Conservation (phyloP, 2,113 vertebrate species). For the Ctenodactylus gundi region DNA sequence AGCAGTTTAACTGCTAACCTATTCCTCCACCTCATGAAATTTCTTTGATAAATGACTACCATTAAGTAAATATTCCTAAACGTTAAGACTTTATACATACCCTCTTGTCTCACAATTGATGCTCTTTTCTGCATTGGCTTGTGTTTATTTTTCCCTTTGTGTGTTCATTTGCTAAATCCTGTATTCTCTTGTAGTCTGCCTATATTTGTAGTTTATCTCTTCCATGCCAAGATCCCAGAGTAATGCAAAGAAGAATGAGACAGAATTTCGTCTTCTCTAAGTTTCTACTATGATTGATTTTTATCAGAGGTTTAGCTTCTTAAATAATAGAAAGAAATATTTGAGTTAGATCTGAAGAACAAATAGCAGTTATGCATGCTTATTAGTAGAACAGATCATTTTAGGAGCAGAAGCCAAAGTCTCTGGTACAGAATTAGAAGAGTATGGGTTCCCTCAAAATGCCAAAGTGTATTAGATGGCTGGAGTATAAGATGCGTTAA, state of each 20-base stretch:
- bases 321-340: neutral
- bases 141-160: neutral
- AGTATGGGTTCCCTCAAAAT: neutral
- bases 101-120: neutral
- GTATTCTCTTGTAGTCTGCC: neutral
- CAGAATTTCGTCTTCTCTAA: neutral
- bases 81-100: neutral
- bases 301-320: neutral
- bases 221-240: neutral
- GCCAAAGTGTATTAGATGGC: neutral
- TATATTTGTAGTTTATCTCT: neutral
- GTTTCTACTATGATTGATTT: neutral
- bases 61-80: neutral
- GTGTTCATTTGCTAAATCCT: neutral
- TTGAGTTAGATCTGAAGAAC: neutral
- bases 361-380: neutral
- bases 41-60: neutral
- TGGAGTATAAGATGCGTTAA: neutral
- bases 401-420: neutral
- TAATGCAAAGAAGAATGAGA: neutral
- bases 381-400: neutral
- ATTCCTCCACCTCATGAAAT: too few species aligned
- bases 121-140: neutral
- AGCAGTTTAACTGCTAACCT: too few species aligned
- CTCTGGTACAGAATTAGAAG: neutral